phyloP scores from a whole-genome alignment of 2,888 invertebrate species.

The Peribatodes rhomboidaria region DNA sequence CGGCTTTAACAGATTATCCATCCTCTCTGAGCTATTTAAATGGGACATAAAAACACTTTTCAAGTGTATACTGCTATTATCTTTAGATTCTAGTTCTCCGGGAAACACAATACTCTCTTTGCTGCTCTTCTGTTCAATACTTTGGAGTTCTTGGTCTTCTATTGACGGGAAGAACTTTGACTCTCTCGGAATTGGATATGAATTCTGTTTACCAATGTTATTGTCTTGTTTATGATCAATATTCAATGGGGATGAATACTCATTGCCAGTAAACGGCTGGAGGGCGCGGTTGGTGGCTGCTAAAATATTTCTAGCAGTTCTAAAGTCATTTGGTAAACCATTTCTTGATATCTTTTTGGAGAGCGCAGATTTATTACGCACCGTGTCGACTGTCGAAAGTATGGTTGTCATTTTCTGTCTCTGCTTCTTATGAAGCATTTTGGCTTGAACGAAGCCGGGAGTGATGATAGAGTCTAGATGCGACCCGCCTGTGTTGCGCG shows the following conservation, averaged over 20 bases:
- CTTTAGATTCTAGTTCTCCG: constrained; percentile 34
- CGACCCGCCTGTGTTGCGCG: constrained; percentile 19
- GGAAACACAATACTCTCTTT: constrained; percentile 60
- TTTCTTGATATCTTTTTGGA: constrained; percentile 55
- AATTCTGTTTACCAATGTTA: constrained; percentile 20
- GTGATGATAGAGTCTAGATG: constrained; percentile 48
- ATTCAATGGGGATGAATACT: constrained; percentile 5
- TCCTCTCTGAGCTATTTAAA: constrained; percentile 25
- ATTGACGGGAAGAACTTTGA: constrained; percentile 66
- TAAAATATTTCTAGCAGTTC: constrained; percentile 58
- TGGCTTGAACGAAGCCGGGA: constrained; percentile 59
- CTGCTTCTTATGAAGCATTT: constrained; percentile 61
- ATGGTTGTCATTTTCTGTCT: constrained; percentile 67
- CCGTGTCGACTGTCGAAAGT: constrained; percentile 59
- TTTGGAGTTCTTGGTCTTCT: constrained; percentile 55
- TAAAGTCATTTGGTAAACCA: constrained; percentile 57
- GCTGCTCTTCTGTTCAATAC: constrained; percentile 52
- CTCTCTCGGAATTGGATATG: constrained; percentile 55
- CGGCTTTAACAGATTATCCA: neutral
- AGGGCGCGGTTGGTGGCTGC: constrained; percentile 39
- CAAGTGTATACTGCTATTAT: constrained; percentile 51
- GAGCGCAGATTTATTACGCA: constrained; percentile 55
- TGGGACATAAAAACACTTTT: constrained; percentile 55
- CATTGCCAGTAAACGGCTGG: constrained; percentile 10
- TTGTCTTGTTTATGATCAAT: constrained; percentile 13